Evolutionary conservation across 2,797 vertebrate genomes (phyloP).

Genomic region (Sitta carolinensis): DNA sequence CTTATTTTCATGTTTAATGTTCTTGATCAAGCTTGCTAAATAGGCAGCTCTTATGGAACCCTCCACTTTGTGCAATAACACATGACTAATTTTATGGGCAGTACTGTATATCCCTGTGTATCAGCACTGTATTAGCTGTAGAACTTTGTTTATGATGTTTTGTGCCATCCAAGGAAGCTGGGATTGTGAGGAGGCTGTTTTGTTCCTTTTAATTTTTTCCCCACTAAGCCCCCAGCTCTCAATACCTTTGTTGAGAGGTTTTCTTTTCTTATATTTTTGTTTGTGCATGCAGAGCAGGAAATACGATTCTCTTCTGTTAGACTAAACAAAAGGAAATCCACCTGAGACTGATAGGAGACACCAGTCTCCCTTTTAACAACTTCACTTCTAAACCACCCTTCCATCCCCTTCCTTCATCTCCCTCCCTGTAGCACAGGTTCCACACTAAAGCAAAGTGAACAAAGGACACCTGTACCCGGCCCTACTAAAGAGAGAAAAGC

Average conservation of each 20-base stretch:
- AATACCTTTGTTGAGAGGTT: neutral
- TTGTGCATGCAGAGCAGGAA: slow-evolving; percentile 54
- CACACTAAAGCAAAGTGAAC: neutral
- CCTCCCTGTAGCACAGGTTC: neutral
- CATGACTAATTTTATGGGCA: slow-evolving; percentile 74
- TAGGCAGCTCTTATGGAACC: slow-evolving; percentile 61
- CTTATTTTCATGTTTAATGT: slow-evolving; percentile 78
- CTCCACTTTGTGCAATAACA: slow-evolving; percentile 65
- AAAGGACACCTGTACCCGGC: slow-evolving; percentile 26
- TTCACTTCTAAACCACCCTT: neutral
- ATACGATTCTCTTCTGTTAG: slow-evolving; percentile 31
- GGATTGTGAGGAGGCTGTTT: neutral
- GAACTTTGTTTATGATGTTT: slow-evolving; percentile 62
- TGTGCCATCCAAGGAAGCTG: slow-evolving; percentile 26
- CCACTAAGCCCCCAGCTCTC: neutral
- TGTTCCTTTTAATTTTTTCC: neutral
- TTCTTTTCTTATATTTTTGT: slow-evolving; percentile 1
- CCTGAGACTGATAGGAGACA: slow-evolving; percentile 15
- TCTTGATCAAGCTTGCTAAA: slow-evolving; percentile 72
- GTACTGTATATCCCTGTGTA: slow-evolving; percentile 47
- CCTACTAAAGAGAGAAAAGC: neutral
- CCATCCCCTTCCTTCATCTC: neutral
- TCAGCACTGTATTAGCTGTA: slow-evolving; percentile 47
- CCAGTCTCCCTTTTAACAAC: slow-evolving; percentile 8
- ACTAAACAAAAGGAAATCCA: slow-evolving; percentile 64